Conservation (phyloP, 2,113 vertebrate species). For the Leptobrachium ailaonicum region DNA sequence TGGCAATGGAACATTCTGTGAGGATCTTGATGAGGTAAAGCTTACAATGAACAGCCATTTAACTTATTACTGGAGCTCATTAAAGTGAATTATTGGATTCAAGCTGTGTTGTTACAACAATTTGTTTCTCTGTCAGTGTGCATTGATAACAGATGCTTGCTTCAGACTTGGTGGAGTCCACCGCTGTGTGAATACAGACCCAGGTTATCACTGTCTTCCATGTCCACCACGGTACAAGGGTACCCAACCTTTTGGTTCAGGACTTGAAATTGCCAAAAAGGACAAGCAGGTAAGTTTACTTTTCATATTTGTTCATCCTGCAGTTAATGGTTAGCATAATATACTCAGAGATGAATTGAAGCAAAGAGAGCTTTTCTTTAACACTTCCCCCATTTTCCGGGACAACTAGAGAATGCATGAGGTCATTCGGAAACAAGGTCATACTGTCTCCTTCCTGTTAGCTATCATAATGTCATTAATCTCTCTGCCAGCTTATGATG, state of each 20-base stretch:
- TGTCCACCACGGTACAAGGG: constrained; percentile 94
- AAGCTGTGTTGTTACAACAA: rapidly evolving
- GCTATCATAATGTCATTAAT: constrained; percentile 9
- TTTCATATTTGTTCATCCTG: background rate
- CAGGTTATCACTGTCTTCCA: constrained; percentile 92
- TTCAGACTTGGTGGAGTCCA: constrained; percentile 77
- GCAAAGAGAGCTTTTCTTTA: too few relatives aligned
- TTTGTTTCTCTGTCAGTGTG: constrained; percentile 71
- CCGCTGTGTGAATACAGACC: constrained; percentile 90
- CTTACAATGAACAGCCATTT: background rate
- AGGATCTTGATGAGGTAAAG: constrained; percentile 93
- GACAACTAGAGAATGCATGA: background rate
- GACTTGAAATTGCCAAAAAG: constrained; percentile 80
- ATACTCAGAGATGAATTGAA: too few relatives aligned
- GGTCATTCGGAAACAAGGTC: constrained; percentile 19
- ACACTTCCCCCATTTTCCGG: background rate
- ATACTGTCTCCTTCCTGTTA: background rate
- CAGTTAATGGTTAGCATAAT: background rate
- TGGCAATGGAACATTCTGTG: constrained; percentile 88
- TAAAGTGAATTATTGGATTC: background rate
- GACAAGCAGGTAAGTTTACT: constrained; percentile 81
- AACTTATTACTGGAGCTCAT: background rate
- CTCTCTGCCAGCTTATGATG: constrained; percentile 20
- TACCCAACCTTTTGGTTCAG: constrained; percentile 87
- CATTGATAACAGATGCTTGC: constrained; percentile 87